Percentiles rank a stretch among this genome's conserved stretches.
phyloP scores from a whole-genome alignment of 1,140 invertebrate species.

The Agrypnia vestita region DNA sequence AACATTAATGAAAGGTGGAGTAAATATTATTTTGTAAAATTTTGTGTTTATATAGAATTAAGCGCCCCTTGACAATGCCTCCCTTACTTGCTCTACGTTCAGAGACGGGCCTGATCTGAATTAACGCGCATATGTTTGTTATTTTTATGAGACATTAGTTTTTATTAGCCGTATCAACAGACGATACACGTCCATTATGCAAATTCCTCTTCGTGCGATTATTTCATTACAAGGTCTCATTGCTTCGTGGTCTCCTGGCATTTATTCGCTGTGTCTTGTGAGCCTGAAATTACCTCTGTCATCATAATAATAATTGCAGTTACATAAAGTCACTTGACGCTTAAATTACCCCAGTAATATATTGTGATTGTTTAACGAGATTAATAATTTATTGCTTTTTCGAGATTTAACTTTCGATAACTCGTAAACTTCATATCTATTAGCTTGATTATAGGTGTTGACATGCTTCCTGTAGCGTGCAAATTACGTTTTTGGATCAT shows the following conservation, averaged over 20 bases:
- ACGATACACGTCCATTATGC: not conserved
- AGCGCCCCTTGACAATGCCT: too few relatives aligned
- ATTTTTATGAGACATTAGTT: conserved; percentile 5
- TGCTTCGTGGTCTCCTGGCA: not conserved
- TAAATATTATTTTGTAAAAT: too few relatives aligned
- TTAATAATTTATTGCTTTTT: not conserved
- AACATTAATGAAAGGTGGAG: too few relatives aligned
- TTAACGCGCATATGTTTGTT: not conserved
- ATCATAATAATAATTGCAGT: not conserved
- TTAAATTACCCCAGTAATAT: not conserved
- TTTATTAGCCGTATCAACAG: not conserved
- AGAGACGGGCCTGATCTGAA: too few relatives aligned
- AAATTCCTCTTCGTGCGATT: not conserved
- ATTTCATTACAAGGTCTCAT: not conserved
- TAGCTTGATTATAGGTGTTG: too few relatives aligned
- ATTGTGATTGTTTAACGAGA: not conserved
- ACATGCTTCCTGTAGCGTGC: too few relatives aligned
- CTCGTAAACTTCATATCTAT: too few relatives aligned
- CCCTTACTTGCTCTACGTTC: too few relatives aligned
- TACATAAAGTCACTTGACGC: too few relatives aligned
- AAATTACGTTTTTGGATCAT: too few relatives aligned
- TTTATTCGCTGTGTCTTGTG: not conserved
- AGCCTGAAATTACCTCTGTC: not conserved
- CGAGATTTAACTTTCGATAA: too few relatives aligned
- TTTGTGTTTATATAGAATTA: too few relatives aligned